Base-by-base conservation (phyloP, 2,888 invertebrate genomes). In the Leucoptera coffeella region DNA sequence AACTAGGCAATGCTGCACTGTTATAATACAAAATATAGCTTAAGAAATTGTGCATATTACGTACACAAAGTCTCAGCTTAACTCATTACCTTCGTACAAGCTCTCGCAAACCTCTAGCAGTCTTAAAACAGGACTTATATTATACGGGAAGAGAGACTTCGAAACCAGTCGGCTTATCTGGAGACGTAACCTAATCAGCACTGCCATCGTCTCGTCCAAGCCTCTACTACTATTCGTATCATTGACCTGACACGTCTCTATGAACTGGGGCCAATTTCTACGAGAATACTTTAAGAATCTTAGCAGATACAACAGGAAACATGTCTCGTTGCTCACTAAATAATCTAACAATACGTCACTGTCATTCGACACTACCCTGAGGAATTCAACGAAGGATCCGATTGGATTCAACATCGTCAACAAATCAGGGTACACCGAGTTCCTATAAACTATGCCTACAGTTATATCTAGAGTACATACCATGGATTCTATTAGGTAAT, bases 401-500 rank as follows among this genome's bases (percentile, higher is more conserved):
- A 86, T 82, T 1, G 91, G 91, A 61, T 88, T 89, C 26, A 92
- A 61, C 79, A 87, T 85, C 4, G 80, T 77, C 39, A 86, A 80
- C 37, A 89, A 65, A 53, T 87, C 86, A 2, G 85, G 85, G 40
- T 83, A 85, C 30, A 85, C 79, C 1, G 85, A 82, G 43, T 86
- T 85, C 26, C 87, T 77, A 47, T 86, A 85, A 14, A 85, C 85
- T 29, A 91, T 81, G 21, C 89, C 90, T 13, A 85, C 82, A 1
- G 86, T 88, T 23, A 91, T 89, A 52, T 92, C 91, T 25, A 92
- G 57, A 19, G 88, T 87, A 50, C 91, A 91, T 5, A 92, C 86
- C 90, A 92, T 90, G 3, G 89, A 85, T 64, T 92, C 92, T 30
- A 92, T 86, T 38, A 92, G 61, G 43, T 87, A 88, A 55, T 92